These are phyloP conservation scores for Blera fallax DNA, from an alignment of 2,888 invertebrate species.

Conservation along the genomic window DNA sequence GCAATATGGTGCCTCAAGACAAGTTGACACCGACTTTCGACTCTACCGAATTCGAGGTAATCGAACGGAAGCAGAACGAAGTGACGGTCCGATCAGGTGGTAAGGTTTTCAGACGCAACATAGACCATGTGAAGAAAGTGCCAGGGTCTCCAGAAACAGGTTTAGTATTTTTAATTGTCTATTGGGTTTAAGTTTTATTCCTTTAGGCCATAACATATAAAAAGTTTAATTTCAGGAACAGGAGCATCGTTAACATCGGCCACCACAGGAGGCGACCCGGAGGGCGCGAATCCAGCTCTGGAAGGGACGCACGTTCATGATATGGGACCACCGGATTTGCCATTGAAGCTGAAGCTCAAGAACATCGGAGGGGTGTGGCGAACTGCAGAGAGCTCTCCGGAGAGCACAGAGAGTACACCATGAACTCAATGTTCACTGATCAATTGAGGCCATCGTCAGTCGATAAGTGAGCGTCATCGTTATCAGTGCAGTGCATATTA, in stretches of 20 bases:
- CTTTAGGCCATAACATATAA: no score
- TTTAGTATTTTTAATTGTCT: no score
- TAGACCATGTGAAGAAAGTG: not conserved
- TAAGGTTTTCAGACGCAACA: not conserved
- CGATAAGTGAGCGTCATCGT: no score
- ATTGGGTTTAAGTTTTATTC: no score
- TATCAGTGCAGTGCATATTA: no score
- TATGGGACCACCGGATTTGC: not conserved
- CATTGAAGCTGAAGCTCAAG: not conserved
- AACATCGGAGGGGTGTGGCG: no score
- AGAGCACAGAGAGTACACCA: no score
- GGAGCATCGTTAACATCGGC: not conserved
- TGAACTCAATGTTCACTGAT: no score
- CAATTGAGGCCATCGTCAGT: no score
- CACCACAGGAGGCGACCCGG: not conserved
- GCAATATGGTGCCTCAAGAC: slow-evolving; percentile 61
- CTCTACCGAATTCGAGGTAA: slow-evolving; percentile 39
- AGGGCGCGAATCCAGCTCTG: not conserved
- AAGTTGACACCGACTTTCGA: slow-evolving; percentile 62
- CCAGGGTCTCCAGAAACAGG: not conserved
- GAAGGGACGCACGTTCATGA: not conserved
- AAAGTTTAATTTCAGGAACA: no score
- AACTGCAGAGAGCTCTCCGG: no score
- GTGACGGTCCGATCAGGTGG: no score
- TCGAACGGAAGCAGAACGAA: slow-evolving; percentile 44